Percentiles rank a stretch among this genome's conserved stretches.
Evolutionary conservation across 2,888 invertebrate species (phyloP).

Genomic region (Drosophila monieri): DNA sequence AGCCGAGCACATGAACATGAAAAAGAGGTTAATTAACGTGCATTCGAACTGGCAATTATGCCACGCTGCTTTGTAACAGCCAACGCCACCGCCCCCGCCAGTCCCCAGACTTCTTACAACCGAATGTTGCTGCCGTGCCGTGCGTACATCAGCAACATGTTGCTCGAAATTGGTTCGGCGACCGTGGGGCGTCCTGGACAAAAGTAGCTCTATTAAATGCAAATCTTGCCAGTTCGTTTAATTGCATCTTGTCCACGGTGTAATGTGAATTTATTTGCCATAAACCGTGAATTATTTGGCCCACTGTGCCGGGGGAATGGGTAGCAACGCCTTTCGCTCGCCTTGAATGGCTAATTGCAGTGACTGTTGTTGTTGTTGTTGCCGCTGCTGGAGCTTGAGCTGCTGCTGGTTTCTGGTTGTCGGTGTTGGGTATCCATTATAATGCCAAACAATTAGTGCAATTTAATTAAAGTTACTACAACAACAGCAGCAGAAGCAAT

Average conservation of each 20-base stretch:
- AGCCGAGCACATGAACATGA: conserved; percentile 56
- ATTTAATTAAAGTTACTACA: conserved; percentile 74
- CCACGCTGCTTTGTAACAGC: conserved; percentile 60
- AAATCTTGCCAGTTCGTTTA: conserved; percentile 55
- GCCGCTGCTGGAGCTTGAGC: background rate
- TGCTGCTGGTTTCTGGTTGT: conserved; percentile 20
- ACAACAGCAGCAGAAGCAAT: conserved; percentile 46
- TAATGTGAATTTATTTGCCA: conserved; percentile 57
- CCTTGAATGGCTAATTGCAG: conserved; percentile 69
- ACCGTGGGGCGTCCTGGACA: conserved; percentile 64
- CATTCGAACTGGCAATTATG: conserved; percentile 79
- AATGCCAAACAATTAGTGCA: conserved; percentile 72
- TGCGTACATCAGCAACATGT: conserved; percentile 55
- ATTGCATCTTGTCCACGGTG: conserved; percentile 39
- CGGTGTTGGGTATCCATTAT: conserved; percentile 62
- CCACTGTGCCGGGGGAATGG: conserved; percentile 40
- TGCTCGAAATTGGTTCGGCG: conserved; percentile 51
- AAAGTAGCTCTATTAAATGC: conserved; percentile 70
- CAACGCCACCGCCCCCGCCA: conserved; percentile 3
- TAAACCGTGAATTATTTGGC: conserved; percentile 44
- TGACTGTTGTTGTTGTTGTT: conserved; percentile 21
- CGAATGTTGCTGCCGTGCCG: conserved; percentile 48
- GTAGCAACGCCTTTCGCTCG: conserved; percentile 57
- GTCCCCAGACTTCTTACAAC: conserved; percentile 19
- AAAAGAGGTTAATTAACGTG: conserved; percentile 82